Base-by-base conservation (phyloP, 1,140 invertebrate species). In the Agraylea sexmaculata region DNA sequence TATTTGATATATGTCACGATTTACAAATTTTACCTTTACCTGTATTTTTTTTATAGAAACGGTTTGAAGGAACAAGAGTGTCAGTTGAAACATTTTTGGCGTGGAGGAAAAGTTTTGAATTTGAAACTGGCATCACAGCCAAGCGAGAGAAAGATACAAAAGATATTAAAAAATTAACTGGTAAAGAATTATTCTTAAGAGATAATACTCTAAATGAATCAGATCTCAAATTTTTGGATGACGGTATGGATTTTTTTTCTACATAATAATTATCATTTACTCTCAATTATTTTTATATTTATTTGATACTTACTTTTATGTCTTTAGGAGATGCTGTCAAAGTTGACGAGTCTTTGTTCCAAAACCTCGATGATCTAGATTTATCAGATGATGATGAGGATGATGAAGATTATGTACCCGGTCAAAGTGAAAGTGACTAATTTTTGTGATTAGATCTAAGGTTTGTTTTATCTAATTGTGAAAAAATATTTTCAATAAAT, bases 61-160 rank as follows among this genome's bases (percentile, higher is more conserved):
- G 83, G 53, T 94, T 95, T 72, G 90, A 95, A 68, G 93, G 93
- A 17, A 97, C 92, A 2, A 69, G 80, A 56, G 93, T 97, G 0
- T 88, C 88, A 2, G 86, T 97, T 2, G 93, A 98, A 68, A 83
- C 85, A n/a, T 99, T 99, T 62, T 60, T 96, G 43, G 78, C 74
- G 23, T 99, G 94, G 94, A 93, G 94, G 58, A 74, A 78, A 39
- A 78, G 82, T 45, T 99, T 97, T 73, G 92, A 98, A 62, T 74
- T 78, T 34, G 90, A 95, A 63, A 82, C 83, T 62, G 78, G 78
- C 12, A 77, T 84, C 37, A 65, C 78, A n/a, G 83, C 81, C 29
- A 78, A 77, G 58, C 71, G 69, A 52, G 77, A 83, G 54, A 74
- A 76, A 27, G 73, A 77, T 40, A 75, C 74, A 43, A 80, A 79